Base-by-base conservation (phyloP, 2,888 invertebrate species). In the Theodoxus fluviatilis region DNA sequence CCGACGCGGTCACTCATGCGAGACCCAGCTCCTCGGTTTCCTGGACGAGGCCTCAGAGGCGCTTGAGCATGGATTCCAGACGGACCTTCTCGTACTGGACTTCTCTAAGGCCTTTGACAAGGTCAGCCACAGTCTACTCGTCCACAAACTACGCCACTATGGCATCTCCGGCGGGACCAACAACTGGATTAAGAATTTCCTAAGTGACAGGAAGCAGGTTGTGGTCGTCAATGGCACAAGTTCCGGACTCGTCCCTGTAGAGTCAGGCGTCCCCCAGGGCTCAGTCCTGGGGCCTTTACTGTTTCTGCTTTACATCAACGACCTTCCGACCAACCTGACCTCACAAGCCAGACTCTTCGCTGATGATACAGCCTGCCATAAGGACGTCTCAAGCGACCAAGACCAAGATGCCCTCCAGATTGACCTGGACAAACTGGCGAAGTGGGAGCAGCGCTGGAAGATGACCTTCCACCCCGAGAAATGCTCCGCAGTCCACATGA, bases 21-120 rank as follows among this genome's bases (percentile, higher is more conserved):
- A n/a, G n/a, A n/a, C n/a, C n/a, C n/a, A n/a, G n/a, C n/a, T n/a
- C n/a, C n/a, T n/a, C n/a, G n/a, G n/a, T n/a, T n/a, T n/a, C 33
- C 55, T 71, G 18, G 65, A 76, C 25, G 74, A 77, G 28, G 43
- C 73, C 22, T 49, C 71, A 9, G 31, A 28, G 43, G 66, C 35
- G 38, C 33, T 76, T 15, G 73, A 77, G 15, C 31, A 72, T 9
- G 64, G 68, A 3, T 18, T 67, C n/a, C 71, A 73, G 47, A 70
- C 73, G 47, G 76, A 79, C 59, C 52, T 67, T 25, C 64, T 77
- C 22, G 38, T 75, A 12, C 55, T 72, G 18, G 76, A 78, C 65
- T 77, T 79, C 38, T 35, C 57, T 12, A 68, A 68, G 61, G 68
- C 68, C 37, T 68, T 68, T 59, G 68, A 57, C 57, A 57, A 57